Conservation (phyloP, 2,888 invertebrate species). For the Hyposoter didymator region DNA sequence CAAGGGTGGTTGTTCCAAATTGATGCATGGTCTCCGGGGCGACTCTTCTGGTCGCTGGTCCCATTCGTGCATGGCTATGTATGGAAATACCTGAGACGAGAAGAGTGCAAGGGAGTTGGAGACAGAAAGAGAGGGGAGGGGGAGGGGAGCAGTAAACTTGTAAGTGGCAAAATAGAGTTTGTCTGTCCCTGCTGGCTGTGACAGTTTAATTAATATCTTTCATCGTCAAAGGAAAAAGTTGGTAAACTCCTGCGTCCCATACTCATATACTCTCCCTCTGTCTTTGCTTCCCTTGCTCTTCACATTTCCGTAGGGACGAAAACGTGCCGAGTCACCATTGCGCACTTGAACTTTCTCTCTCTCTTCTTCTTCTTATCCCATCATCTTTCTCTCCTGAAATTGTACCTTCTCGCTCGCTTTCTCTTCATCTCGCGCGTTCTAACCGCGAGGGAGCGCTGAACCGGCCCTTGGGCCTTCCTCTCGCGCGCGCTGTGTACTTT, state of each 20-base stretch:
- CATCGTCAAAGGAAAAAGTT: slow-evolving; percentile 82
- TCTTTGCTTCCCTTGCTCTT: slow-evolving; percentile 6
- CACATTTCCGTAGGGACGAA: slow-evolving; percentile 66
- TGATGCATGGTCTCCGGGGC: slow-evolving; percentile 23
- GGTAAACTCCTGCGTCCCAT: slow-evolving; percentile 77
- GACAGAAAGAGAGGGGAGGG: background rate
- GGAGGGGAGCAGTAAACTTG: slow-evolving; percentile 77
- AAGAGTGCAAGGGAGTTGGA: background rate
- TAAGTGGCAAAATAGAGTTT: slow-evolving; percentile 83
- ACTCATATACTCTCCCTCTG: background rate
- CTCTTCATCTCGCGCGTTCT: slow-evolving; percentile 10
- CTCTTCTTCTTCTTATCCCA: slow-evolving; percentile 17
- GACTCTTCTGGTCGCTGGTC: background rate
- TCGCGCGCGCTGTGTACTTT: slow-evolving; percentile 9
- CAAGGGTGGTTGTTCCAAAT: slow-evolving; percentile 35
- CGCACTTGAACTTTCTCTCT: slow-evolving; percentile 73
- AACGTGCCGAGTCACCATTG: slow-evolving; percentile 63
- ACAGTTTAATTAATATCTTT: slow-evolving; percentile 84
- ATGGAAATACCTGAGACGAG: slow-evolving; percentile 14
- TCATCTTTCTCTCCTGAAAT: slow-evolving; percentile 5
- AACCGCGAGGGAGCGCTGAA: slow-evolving; percentile 11
- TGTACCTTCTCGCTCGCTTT: background rate
- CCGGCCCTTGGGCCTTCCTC: slow-evolving; percentile 26
- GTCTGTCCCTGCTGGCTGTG: slow-evolving; percentile 80
- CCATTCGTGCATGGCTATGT: slow-evolving; percentile 7